Conservation (phyloP, 2,113 vertebrate genomes). For the Ameiurus melas region DNA sequence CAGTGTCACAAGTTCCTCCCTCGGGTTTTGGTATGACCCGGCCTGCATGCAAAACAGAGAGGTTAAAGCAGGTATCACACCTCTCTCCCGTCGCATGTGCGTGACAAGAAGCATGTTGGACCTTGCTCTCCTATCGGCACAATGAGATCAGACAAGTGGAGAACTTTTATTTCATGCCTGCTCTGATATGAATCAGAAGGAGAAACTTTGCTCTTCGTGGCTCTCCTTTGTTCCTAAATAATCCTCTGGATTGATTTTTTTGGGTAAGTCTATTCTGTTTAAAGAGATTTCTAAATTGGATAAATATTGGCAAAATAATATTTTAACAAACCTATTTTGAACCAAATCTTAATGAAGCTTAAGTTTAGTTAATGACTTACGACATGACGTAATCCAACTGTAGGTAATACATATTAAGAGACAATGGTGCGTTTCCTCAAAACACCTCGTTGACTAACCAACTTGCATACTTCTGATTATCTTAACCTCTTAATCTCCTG, state of each 20-base stretch:
- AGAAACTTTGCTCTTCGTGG: neutral
- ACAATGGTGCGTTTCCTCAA: neutral
- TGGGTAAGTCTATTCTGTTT: conserved; percentile 5
- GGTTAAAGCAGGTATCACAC: neutral
- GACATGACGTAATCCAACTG: neutral
- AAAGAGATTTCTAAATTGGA: neutral
- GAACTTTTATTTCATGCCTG: neutral
- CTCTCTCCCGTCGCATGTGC: neutral
- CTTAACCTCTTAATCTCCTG: neutral
- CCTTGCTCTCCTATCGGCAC: conserved; percentile 9
- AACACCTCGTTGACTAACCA: too few species aligned
- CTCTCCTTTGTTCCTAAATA: neutral
- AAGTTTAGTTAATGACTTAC: neutral
- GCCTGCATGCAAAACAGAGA: conserved; percentile 32
- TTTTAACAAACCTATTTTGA: neutral
- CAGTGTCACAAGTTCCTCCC: neutral
- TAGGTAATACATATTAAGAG: neutral
- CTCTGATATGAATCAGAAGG: neutral
- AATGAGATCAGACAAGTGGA: neutral
- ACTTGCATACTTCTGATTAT: neutral
- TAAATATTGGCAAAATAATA: neutral
- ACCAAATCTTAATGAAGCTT: neutral
- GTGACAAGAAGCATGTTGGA: conserved; percentile 28
- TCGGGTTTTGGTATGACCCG: conserved; percentile 10
- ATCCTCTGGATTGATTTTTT: neutral